Base-by-base conservation (phyloP, 2,113 vertebrate genomes). In the Marmota monax region DNA sequence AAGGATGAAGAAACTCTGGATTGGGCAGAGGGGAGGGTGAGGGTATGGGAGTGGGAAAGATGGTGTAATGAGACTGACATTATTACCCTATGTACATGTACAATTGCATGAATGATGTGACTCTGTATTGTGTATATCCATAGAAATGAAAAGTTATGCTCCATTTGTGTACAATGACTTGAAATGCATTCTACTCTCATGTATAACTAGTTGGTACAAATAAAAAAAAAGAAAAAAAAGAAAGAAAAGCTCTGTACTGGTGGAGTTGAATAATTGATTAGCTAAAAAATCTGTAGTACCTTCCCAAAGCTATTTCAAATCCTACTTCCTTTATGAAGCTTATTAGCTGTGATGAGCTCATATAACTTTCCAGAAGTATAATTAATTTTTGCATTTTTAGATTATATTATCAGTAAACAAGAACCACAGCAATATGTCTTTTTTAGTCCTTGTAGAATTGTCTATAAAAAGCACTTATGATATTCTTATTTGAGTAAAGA, bases 401-500 rank as follows among this genome's bases (percentile, higher is more conserved):
- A 85, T 72, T 37, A 80, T 63, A 29, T 63, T 92, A 77, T 29
- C 78, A 73, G 25, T 45, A 92, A 92, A 84, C 27, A 94, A 61
- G 22, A 87, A 29, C 8, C 39, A 45, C 34, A 72, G 23, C 7
- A 87, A 32, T 58, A 13, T 95, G 84, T 70, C 8, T 53, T 74
- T 86, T 87, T 22, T 42, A 92, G 23, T 34, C 25, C 10, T 14
- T 53, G 5, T 58, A 86, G 34, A 94, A 88, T 74, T 73, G 6
- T 73, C 63, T 87, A 22, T n/a, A 95, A 61, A 27, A 84, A 90
- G 7, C n/a, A 87, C 29, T 77, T 67, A 67, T 5, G 82, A 77
- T 85, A 78, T 48, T 73, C 32, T 88, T 48, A 53, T 18, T 88
- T 9, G 56, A 74, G 61, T 92, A 72, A 58, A 92, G 14, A 58